Base-by-base conservation (phyloP, 2,797 vertebrate species). In the Sciurus vulgaris region DNA sequence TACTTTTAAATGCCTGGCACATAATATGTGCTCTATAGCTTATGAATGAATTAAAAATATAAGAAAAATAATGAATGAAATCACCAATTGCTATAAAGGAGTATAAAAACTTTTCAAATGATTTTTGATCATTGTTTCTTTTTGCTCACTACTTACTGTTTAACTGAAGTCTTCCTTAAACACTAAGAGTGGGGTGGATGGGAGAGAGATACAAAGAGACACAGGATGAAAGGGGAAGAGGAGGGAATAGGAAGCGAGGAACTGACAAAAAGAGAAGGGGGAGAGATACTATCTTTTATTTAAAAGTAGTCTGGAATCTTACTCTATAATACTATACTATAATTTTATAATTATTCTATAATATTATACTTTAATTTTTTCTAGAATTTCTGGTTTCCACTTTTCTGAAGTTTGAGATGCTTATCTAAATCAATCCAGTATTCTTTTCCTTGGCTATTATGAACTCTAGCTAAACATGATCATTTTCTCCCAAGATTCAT, bases 221-320 rank as follows among this genome's bases (percentile, higher is more conserved):
- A 61, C 59, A 61, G 59, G 3, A 26, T 26, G 30, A 33, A 63
- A 33, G 10, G 26, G 26, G 26, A 9, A 28, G 11, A 65, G 63
- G 63, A 2, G 63, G 30, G 13, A 14, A 33, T 5, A 65, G 24
- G 30, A 1, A n/a, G 12, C n/a, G 49, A 56, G 24, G 26, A 10
- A 20, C 11, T 1, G 56, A 17, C 18, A 59, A 70, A 20, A 9
- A 65, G 61, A 63, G 13, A 65, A 51, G 22, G 70, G 20, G 49
- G 15, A 63, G 30, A 84, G 30, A 67, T 33, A 65, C 30, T 87
- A 22, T 73, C n/a, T 82, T 77, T 26, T 51, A 61, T 35, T 81
- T 61, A 59, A 67, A 44, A 35, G n/a, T 63, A 89, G 65, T 92
- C 89, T 86, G 54, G 73, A 96, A 94, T 11, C 18, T 73, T n/a